Base-by-base conservation (phyloP, 2,888 invertebrate species). In the Agrotis puta region DNA sequence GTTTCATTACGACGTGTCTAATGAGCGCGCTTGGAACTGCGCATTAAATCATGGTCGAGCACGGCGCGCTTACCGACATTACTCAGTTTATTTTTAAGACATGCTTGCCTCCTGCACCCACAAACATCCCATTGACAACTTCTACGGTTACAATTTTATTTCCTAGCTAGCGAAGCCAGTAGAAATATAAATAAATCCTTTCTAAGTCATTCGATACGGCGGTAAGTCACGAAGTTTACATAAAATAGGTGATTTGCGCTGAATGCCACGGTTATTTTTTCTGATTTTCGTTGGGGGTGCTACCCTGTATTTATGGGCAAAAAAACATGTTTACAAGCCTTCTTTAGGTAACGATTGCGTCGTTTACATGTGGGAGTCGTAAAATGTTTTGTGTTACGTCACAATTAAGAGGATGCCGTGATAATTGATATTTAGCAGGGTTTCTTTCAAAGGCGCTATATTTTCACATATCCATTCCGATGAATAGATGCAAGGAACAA, bases 211-310 rank as follows among this genome's bases (percentile, higher is more conserved):
- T 94, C 94, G 94, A 95, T 95, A 96, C 91, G 94, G 95, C 90
- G 87, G 89, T 91, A 89, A 96, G 96, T 95, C 96, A 96, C 96
- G 96, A 94, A 95, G 93, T 96, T 95, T 95, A 95, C 96, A 95
- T 96, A 95, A 96, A 95, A 94, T 95, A 94, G 91, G 93, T 93
- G 94, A 94, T 95, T 95, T 94, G 94, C 92, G 88, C 91, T 93
- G 92, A 94, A 94, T 92, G 91, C 92, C 91, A 90, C 87, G 89
- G 90, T 92, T 91, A 92, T 94, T 95, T 94, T 84, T 92, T 89
- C 85, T 75, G 86, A 79, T 81, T 89, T 89, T 89, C 86, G 83
- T 88, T 87, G 86, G 90, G 94, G 93, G 92, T 92, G 93, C 90
- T 89, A 91, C 92, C 81, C 91, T 88, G 90, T 92, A 90, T 90